phyloP scores from a whole-genome alignment of 2,113 vertebrate species.

The Tetraodon nigroviridis region DNA sequence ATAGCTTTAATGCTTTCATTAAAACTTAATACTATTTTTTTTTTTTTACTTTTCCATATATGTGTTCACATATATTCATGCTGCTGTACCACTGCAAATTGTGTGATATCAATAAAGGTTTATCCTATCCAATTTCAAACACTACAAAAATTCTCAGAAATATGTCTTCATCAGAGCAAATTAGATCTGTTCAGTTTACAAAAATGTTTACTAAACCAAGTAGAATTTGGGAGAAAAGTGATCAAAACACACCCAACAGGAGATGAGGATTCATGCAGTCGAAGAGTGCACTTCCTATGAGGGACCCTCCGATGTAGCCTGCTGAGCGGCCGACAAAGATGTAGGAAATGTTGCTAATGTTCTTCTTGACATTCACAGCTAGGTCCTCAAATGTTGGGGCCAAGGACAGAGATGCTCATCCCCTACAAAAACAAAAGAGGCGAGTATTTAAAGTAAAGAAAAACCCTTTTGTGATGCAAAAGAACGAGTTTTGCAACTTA shows the following conservation, averaged over 20 bases:
- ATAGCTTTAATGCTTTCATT: too few species aligned
- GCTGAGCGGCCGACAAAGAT: conserved; percentile 86
- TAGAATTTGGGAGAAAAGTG: not conserved
- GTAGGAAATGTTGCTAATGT: conserved; percentile 86
- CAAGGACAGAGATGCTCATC: conserved; percentile 84
- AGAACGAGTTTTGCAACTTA: too few species aligned
- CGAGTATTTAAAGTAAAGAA: not conserved
- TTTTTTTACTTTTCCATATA: too few species aligned
- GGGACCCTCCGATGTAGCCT: conserved; percentile 86
- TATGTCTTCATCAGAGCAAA: too few species aligned
- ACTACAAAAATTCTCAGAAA: too few species aligned
- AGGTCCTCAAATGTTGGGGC: conserved; percentile 90
- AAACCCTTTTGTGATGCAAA: too few species aligned
- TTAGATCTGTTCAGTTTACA: too few species aligned
- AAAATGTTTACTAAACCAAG: too few species aligned
- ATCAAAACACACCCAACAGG: conserved; percentile 78
- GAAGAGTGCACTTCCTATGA: conserved; percentile 83
- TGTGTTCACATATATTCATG: too few species aligned
- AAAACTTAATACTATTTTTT: too few species aligned
- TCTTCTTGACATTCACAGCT: conserved; percentile 81
- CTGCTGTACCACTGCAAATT: not conserved
- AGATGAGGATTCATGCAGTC: conserved; percentile 81
- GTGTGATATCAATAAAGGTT: too few species aligned
- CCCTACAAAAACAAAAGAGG: conserved; percentile 70
- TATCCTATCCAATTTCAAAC: too few species aligned